Evolutionary conservation across 2,888 invertebrate species (phyloP).

Genomic region (Cosmia pyralina): DNA sequence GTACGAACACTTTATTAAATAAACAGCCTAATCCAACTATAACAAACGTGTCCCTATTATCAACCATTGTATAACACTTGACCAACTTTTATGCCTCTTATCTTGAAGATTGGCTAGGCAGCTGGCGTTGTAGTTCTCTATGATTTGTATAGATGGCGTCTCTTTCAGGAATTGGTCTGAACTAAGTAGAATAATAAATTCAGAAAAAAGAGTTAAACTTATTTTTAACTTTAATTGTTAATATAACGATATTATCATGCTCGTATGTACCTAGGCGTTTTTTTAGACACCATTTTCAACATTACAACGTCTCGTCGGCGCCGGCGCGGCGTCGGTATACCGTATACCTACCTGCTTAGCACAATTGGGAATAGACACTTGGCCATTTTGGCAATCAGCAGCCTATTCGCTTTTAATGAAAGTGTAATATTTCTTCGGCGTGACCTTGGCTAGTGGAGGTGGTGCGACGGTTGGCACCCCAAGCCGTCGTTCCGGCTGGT

Average conservation of each 20-base stretch:
- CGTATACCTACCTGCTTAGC: no score
- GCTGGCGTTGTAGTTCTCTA: slow-evolving; percentile 29
- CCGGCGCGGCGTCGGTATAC: no score
- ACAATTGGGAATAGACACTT: neutral
- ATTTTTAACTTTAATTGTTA: neutral
- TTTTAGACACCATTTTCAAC: neutral
- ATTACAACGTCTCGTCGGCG: no score
- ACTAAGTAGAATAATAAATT: neutral
- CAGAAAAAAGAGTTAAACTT: neutral
- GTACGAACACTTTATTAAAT: no score
- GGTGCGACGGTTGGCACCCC: slow-evolving; percentile 75
- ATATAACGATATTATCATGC: neutral
- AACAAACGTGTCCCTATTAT: neutral
- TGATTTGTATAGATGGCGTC: slow-evolving; percentile 69
- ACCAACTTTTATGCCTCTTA: neutral
- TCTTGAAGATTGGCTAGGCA: neutral
- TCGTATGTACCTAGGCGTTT: neutral
- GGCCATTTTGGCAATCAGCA: neutral
- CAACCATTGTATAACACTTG: neutral
- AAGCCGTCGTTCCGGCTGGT: slow-evolving; percentile 77
- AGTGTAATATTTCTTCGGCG: slow-evolving; percentile 49
- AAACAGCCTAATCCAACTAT: neutral
- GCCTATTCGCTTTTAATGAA: slow-evolving; percentile 17
- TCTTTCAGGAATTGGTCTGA: neutral
- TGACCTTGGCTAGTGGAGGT: slow-evolving; percentile 68